Base-by-base conservation (phyloP, 2,113 vertebrate species). In the Cranoglanis bouderius region DNA sequence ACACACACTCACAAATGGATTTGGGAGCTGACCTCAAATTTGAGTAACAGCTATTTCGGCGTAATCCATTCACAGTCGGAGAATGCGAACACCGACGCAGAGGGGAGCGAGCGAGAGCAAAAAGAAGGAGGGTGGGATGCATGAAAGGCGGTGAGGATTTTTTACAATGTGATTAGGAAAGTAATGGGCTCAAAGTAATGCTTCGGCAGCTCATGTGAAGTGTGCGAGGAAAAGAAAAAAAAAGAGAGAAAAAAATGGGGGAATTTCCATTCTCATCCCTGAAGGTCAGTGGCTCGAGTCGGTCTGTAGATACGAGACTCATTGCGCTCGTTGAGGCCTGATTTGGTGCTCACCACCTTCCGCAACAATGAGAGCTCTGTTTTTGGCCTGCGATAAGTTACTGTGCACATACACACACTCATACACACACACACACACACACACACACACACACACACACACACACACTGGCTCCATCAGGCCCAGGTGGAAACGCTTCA, bases 1-100 rank as follows among this genome's bases (percentile, higher is more conserved):
- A 91, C 89, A 90, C 92, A 92, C 82, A 63, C 18, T 2, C 51
- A 65, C 91, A 93, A 94, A 93, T 95, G 94, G 93, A 95, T 94
- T 95, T 94, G 88, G 89, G 88, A 93, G 93, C 94, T 95, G 94
- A 95, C 93, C 95, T 94, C 92, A 94, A 96, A 95, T 95, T 92
- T 92, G 92, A 94, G 92, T 92, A 94, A 95, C 93, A 96, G 94
- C 94, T 95, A 94, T 95, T 95, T 94, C 91, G 91, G 91, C 91
- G 90, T 95, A 96, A 96, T 95, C 94, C 94, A 94, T 93, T 94
- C 94, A 94, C 93, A 91, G 93, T 93, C 32, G 74, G 57, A 88
- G 90, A 92, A 93, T 92, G 92, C 87, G 84, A 94, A 94, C 91
- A 92, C 85, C 92, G 93, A 91, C 82, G 87, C 90, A 89, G 89